A percentile compares a stretch with the other conserved stretches of the same genome.
Evolutionary conservation across 2,888 invertebrate genomes (phyloP).

Genomic region (Cheiracanthium punctorium): DNA sequence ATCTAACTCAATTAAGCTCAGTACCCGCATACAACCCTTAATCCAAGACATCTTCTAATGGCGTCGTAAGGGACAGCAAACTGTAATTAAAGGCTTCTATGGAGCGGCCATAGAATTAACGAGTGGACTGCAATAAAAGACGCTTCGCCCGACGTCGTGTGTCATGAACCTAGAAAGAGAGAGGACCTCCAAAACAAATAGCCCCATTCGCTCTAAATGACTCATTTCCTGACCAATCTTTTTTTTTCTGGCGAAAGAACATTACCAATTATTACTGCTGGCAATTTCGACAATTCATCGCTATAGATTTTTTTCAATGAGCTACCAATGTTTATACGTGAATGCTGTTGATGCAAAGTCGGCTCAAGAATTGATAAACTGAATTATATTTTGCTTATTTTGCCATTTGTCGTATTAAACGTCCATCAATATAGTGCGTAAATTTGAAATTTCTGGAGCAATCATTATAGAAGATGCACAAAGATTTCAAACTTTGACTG

Average conservation of each 20-base stretch:
- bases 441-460: too few species aligned
- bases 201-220: constrained; percentile 66
- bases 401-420: too few species aligned
- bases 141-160: constrained; percentile 58
- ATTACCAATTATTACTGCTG: neutral
- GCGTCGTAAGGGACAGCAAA: constrained; percentile 25
- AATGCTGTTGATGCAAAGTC: too few species aligned
- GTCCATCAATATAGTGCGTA: too few species aligned
- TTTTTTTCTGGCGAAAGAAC: constrained; percentile 20
- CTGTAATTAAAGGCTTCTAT: constrained; percentile 66
- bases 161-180: constrained; percentile 38
- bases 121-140: constrained; percentile 60
- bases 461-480: too few species aligned
- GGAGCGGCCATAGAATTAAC: constrained; percentile 47
- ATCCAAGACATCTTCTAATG: constrained; percentile 10
- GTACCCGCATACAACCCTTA: constrained; percentile 5
- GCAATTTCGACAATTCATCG: too few species aligned
- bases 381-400: too few species aligned
- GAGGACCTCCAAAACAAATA: constrained; percentile 58
- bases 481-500: too few species aligned
- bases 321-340: too few species aligned
- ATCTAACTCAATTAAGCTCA: neutral
- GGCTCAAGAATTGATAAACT: too few species aligned
- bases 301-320: too few species aligned
- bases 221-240: constrained; percentile 66